These are phyloP conservation scores for Scotopteryx bipunctaria DNA, from an alignment of 2,888 invertebrate genomes.

Conservation along the genomic window DNA sequence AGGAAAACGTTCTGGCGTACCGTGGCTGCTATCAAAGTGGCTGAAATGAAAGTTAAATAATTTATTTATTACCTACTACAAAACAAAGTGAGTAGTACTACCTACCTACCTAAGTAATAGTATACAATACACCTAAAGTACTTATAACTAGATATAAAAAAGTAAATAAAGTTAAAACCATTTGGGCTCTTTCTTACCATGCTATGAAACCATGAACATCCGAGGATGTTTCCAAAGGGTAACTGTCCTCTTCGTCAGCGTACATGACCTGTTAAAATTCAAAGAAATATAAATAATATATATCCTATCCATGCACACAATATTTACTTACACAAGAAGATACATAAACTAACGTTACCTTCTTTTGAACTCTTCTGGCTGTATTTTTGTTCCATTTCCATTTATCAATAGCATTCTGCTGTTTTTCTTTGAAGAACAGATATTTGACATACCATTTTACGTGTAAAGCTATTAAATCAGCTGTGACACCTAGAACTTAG, in stretches of 20 bases:
- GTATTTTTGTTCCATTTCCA: constrained; percentile 60
- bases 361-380: constrained; percentile 43
- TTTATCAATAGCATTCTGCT: constrained; percentile 64
- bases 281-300: background rate
- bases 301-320: no score
- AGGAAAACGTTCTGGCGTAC: background rate
- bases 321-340: no score
- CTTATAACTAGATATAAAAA: no score
- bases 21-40: constrained; percentile 1
- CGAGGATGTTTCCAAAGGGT: constrained; percentile 4
- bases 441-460: constrained; percentile 67
- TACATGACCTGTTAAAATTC: constrained; percentile 15
- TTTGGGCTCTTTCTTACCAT: constrained; percentile 7
- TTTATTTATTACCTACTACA: no score
- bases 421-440: constrained; percentile 56
- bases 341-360: constrained; percentile 19
- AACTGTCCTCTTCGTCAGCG: constrained; percentile 6
- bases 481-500: constrained; percentile 45
- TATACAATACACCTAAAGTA: no score
- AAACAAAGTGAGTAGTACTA: no score
- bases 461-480: constrained; percentile 55
- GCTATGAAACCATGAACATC: constrained; percentile 9
- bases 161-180: no score
- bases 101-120: background rate
- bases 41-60: constrained; percentile 8